Evolutionary conservation across 1,140 invertebrate genomes (phyloP).

Genomic region (Cotesia typhae): DNA sequence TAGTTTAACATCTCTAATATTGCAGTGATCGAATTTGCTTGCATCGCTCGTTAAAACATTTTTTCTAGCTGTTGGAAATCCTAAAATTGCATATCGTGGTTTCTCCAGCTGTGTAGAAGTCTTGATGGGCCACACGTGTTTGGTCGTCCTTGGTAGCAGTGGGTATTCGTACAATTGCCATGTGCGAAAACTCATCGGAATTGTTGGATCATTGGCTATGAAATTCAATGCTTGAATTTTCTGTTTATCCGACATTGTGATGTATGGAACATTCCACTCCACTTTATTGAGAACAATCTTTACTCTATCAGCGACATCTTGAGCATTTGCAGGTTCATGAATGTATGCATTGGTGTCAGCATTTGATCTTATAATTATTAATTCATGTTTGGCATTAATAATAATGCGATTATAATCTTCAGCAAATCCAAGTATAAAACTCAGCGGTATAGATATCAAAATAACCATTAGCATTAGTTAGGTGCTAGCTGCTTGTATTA

Average conservation of each 20-base stretch:
- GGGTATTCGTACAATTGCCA: conserved; percentile 45
- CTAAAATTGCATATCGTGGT: conserved; percentile 30
- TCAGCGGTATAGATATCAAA: conserved; percentile 26
- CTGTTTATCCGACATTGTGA: conserved; percentile 21
- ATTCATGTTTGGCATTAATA: conserved; percentile 29
- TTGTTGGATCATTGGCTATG: conserved; percentile 40
- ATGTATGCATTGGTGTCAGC: conserved; percentile 34
- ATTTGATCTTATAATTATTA: conserved; percentile 40
- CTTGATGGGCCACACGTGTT: conserved; percentile 46
- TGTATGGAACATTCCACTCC: background rate
- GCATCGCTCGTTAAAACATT: too few relatives aligned
- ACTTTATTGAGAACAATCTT: conserved; percentile 31
- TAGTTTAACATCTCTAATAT: conserved; percentile 37
- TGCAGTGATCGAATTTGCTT: conserved; percentile 6
- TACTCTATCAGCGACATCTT: conserved; percentile 7
- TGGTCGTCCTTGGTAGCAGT: conserved; percentile 40
- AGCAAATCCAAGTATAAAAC: conserved; percentile 40
- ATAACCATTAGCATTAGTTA: conserved; percentile 18
- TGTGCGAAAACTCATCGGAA: conserved; percentile 44
- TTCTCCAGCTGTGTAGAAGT: conserved; percentile 30
- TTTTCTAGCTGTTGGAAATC: too few relatives aligned
- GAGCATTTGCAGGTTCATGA: conserved; percentile 29
- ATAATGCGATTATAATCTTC: conserved; percentile 45
- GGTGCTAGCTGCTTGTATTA: background rate
- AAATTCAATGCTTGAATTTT: conserved; percentile 30